phyloP scores from a whole-genome alignment of 2,113 vertebrate species.

The Cyphomyrus discorhynchus region DNA sequence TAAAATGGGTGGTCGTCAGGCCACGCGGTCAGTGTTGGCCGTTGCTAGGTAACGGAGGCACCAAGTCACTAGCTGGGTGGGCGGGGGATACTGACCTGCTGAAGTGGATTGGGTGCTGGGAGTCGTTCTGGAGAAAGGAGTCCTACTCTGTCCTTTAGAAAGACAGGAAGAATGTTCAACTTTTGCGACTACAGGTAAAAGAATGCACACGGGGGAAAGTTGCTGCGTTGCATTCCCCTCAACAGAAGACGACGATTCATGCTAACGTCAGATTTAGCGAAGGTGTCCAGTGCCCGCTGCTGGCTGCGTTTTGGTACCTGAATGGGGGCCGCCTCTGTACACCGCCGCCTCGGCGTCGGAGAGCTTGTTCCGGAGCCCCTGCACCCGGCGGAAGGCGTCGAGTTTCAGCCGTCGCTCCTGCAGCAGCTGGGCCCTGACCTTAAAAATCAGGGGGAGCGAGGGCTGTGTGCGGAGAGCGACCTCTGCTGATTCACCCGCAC shows the following conservation, averaged over 20 bases:
- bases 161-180: background rate
- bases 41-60: background rate
- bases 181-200: background rate
- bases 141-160: background rate
- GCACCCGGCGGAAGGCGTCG: constrained; percentile 57
- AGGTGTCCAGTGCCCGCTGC: background rate
- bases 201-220: background rate
- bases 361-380: constrained; percentile 58
- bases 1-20: constrained; percentile 19
- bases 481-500: background rate
- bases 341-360: constrained; percentile 30
- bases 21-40: background rate
- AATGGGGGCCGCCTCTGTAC: constrained; percentile 23
- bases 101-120: background rate
- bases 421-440: constrained; percentile 56
- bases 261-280: background rate
- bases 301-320: constrained; percentile 14
- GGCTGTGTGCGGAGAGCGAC: background rate
- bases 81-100: background rate
- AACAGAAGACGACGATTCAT: background rate
- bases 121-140: background rate
- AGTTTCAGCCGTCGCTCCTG: constrained; percentile 59
- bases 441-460: no score
- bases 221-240: background rate
- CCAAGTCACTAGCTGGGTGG: background rate